Base-by-base conservation (phyloP, 64 coral and sea anemone species). In the Actinia equina region DNA sequence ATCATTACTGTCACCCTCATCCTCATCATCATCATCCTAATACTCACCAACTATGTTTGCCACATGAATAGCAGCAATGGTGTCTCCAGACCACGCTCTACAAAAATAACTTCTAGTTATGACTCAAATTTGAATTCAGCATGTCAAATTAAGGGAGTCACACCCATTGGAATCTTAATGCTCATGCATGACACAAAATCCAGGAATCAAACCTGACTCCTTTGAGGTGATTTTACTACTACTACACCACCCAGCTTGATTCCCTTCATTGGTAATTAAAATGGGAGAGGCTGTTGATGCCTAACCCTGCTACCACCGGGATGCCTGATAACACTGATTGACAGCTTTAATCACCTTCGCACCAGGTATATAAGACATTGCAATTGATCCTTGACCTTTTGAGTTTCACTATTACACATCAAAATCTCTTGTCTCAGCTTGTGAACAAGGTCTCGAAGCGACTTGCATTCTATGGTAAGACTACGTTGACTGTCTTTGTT, bases 41-140 rank as follows among this genome's bases (percentile, higher is more conserved):
- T 78, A 88, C 88, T 94, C 45, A 94, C 92, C 92, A 82, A 94
- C 88, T 87, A 94, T 94, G 17, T 86, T 89, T 51, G 92, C 59
- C 43, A 94, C 88, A 86, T 94, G 87, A 51, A 89, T 83, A 43
- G 92, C 77, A 44, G 92, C 92, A 83, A 71, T 84, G 63, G 89
- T 70, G 37, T 94, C 92, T 62, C 92, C 92, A 65, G 84, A 85
- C 92, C 92, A 94, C 51, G 92, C 83, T 12, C 69, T 74, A 74
- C 4, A 65, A 13, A 74, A 74, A 74, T n/a, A 74, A 16, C 69
- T 12, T 14, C 23, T 41, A 5, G 4, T 49, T 49, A 49, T 49
- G 7, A 49, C 46, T 49, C 46, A 49, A 49, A 49, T 49, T 49
- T 0, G 46, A 49, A 49, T 49, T 49, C 3, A 49, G 46, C 46